Evolutionary conservation across 2,113 vertebrate genomes (phyloP).

Genomic region (Solea senegalensis): DNA sequence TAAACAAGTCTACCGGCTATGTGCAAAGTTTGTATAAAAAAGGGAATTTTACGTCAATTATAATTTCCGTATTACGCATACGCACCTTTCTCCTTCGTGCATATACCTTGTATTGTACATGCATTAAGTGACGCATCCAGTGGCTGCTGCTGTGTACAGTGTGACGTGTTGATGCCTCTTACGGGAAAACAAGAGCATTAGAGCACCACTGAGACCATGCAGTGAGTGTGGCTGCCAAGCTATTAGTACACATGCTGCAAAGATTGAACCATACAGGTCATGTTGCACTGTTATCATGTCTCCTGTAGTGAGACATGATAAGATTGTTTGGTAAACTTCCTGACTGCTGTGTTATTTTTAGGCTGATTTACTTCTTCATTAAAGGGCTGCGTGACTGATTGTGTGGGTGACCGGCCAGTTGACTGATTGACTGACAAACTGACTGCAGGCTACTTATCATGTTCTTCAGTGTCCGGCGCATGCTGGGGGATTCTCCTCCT

Average conservation of each 20-base stretch:
- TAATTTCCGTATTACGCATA: too few relatives aligned
- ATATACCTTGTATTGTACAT: not conserved
- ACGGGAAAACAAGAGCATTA: conserved; percentile 40
- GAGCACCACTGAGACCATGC: conserved; percentile 12
- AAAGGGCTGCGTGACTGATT: not conserved
- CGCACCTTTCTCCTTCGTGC: not conserved
- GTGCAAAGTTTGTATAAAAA: not conserved
- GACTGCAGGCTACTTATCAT: not conserved
- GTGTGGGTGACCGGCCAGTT: not conserved
- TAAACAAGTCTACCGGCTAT: not conserved
- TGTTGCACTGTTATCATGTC: conserved; percentile 5
- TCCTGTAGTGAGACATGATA: not conserved
- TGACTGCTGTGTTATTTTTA: not conserved
- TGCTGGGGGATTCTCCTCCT: not conserved
- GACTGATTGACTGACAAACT: conserved; percentile 2
- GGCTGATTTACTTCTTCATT: conserved; percentile 11
- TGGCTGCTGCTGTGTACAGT: not conserved
- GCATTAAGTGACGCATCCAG: conserved; percentile 1
- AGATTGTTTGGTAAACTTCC: not conserved
- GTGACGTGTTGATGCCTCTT: conserved; percentile 7
- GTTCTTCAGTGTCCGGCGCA: not conserved
- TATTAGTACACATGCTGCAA: conserved; percentile 12
- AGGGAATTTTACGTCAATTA: too few relatives aligned
- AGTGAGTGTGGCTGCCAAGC: conserved; percentile 14
- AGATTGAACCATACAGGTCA: not conserved